Evolutionary conservation across 2,888 invertebrate species (phyloP).

Genomic region (Lagria hirta): DNA sequence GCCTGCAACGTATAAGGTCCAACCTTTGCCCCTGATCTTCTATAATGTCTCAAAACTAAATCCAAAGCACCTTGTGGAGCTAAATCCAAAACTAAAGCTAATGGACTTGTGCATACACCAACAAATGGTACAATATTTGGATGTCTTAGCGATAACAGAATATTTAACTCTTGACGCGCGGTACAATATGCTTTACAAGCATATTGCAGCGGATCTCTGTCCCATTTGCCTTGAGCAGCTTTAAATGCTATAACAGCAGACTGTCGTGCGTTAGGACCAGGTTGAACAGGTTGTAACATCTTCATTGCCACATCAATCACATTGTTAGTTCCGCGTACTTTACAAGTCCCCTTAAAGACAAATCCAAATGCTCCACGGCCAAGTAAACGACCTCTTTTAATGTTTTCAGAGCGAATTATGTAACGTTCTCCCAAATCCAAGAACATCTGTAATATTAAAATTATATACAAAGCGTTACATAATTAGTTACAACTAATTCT

Average conservation of each 20-base stretch:
- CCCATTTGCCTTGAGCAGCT: conserved; percentile 82
- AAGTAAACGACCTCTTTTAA: conserved; percentile 73
- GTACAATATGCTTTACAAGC: conserved; percentile 97
- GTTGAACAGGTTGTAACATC: conserved; percentile 92
- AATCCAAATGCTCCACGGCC: conserved; percentile 99
- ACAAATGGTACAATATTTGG: conserved; percentile 90
- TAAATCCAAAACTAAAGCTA: conserved; percentile 84
- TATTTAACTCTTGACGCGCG: conserved; percentile 90
- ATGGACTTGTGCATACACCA: conserved; percentile 85
- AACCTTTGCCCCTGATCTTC: conserved; percentile 80
- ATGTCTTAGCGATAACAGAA: conserved; percentile 82
- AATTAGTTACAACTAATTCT: too few species aligned
- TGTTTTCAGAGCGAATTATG: conserved; percentile 79
- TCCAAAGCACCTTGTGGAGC: conserved; percentile 94
- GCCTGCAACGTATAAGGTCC: conserved; percentile 80
- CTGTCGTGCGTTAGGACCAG: conserved; percentile 69
- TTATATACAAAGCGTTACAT: conserved; percentile 2
- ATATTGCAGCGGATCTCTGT: conserved; percentile 86
- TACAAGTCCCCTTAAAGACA: conserved; percentile 82
- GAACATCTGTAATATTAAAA: conserved; percentile 62
- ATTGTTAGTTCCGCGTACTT: conserved; percentile 59
- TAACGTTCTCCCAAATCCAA: conserved; percentile 82
- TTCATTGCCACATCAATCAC: conserved; percentile 85
- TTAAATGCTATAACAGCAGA: conserved; percentile 60
- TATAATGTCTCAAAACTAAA: conserved; percentile 78